Conservation (phyloP, 1,140 invertebrate genomes). For the Asobara japonica region DNA sequence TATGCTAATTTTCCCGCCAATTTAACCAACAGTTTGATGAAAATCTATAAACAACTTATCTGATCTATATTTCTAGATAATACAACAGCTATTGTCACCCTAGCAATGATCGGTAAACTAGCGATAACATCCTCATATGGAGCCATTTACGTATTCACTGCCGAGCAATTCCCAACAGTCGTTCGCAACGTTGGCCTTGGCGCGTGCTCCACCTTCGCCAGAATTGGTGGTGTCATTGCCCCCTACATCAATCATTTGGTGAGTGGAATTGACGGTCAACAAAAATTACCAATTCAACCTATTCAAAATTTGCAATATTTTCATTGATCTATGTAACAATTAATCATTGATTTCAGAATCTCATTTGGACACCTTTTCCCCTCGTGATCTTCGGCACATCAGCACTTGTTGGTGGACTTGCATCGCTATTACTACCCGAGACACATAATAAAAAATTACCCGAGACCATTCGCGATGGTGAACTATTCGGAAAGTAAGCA, state of each 20-base stretch:
- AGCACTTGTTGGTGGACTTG: constrained; percentile 72
- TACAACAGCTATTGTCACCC: constrained; percentile 71
- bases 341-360: constrained; percentile 56
- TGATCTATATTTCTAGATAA: constrained; percentile 60
- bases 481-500: constrained; percentile 73
- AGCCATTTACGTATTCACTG: constrained; percentile 82
- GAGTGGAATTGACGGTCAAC: constrained; percentile 37
- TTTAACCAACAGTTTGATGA: too few relatives aligned
- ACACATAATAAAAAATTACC: constrained; percentile 79
- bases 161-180: constrained; percentile 86
- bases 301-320: neutral
- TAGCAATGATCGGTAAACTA: constrained; percentile 85
- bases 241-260: constrained; percentile 76
- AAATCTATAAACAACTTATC: neutral
- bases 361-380: constrained; percentile 74
- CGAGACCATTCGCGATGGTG: constrained; percentile 79
- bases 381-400: constrained; percentile 77
- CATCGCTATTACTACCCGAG: constrained; percentile 79
- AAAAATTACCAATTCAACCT: too few relatives aligned
- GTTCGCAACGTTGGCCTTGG: constrained; percentile 83
- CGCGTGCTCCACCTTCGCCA: constrained; percentile 79
- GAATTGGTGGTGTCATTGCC: constrained; percentile 80
- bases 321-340: neutral
- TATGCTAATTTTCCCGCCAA: neutral
- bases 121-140: constrained; percentile 84